Base-by-base conservation (phyloP, 2,888 invertebrate species). In the Habroteleia sp. region DNA sequence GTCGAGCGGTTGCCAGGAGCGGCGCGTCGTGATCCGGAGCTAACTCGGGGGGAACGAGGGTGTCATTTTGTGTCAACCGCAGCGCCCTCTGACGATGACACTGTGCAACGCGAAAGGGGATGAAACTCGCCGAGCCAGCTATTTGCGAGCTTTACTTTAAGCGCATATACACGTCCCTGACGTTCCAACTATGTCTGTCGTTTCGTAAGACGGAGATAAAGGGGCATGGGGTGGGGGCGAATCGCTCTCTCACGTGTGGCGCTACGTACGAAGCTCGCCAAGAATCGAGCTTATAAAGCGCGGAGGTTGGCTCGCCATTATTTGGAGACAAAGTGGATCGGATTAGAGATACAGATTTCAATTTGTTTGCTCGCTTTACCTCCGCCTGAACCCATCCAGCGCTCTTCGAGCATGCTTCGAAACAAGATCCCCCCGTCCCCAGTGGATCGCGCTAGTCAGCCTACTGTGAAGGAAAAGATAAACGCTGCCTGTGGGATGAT, bases 31-130 rank as follows among this genome's bases (percentile, higher is more conserved):
- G 58, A 60, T 60, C 66, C 62, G 60, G 41, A 44, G 66, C 44
- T 66, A 66, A 65, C 46, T 48, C 63, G 69, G 46, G 52, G 52
- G 35, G 33, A 31, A 13, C 54, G 73, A 76, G 86, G 83, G 86
- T 87, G 87, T 87, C 86, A 84, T 86, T 85, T 83, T 81, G 85
- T 87, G 88, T 87, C 88, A 88, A 86, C 86, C 85, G 76, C 87
- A 88, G 87, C 83, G 84, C 85, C 88, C 87, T 86, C 87, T 87
- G 88, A 86, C 86, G 85, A 88, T 88, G 88, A 88, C 88, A 87
- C 84, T 83, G 83, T 79, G 83, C 82, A 83, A 87, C 87, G 86
- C 82, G 85, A 84, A 87, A 87, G 86, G 87, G 88, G 88, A 83
- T 82, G 85, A 83, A 83, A 82, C 84, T 80, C 29, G 78, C 79